Base-by-base conservation (phyloP, 1,140 invertebrate genomes). In the Drosophila tsacasi region DNA sequence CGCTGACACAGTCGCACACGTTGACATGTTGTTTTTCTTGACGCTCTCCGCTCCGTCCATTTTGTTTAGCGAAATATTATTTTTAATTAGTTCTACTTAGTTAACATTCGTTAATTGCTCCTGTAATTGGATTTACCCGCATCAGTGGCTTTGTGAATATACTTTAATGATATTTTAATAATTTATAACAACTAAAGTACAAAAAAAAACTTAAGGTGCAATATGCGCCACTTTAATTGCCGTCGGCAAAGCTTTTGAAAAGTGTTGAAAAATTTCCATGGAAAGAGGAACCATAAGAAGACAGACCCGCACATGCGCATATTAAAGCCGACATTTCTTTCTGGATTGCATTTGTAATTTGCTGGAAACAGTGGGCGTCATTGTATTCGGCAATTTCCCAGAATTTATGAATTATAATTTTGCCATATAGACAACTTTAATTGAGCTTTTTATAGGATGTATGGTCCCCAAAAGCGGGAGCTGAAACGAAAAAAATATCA, bases 341-440 rank as follows among this genome's bases (percentile, higher is more conserved):
- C 46, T 39, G 50, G 58, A 79, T 50, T 79, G 67, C 66, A 54
- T 91, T 68, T 89, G 84, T 87, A 87, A 87, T 87, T 87, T 87
- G 74, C 80, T 73, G 7, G 49, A 57, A 77, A 91, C 87, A 91
- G 72, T 81, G 78, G 15, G n/a, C 17, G 61, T 50, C 83, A 79
- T 91, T 91, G 87, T 91, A 73, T 83, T 86, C 87, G 74, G 63
- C 83, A 91, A 91, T 91, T 91, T 91, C 87, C 87, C 87, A 91
- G 87, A 91, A 91, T 91, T 91, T 91, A 91, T 91, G 87, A 86
- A 87, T 91, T 90, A 90, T 87, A 91, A 91, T 91, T 87, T 87
- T 69, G 74, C 68, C 71, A 76, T 91, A 91, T 91, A 91, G 87
- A 87, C 87, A 91, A 83, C 91, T 91, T 91, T 91, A 91, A 91